Evolutionary conservation across 35 echinoderm and acorn worm species (phyloP).

Genomic region (Heliocidaris erythrogramma): DNA sequence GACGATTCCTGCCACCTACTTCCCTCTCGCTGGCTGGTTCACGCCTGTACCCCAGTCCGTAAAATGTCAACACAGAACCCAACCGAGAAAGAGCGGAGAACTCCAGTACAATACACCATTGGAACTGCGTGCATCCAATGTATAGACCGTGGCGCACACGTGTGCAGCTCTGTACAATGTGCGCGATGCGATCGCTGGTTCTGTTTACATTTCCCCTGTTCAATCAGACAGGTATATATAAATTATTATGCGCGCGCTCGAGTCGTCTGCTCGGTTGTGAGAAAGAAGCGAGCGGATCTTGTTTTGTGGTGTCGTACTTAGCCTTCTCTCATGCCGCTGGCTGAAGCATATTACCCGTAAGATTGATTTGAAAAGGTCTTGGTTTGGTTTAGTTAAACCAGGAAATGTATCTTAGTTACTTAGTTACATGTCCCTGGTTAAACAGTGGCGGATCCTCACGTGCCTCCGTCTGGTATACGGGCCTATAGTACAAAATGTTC

Average conservation of each 20-base stretch:
- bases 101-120: background rate
- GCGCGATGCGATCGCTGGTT: background rate
- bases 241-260: background rate
- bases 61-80: slow-evolving; percentile 1
- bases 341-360: background rate
- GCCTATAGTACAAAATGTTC: no score
- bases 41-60: background rate
- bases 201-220: background rate
- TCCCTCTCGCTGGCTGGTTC: background rate
- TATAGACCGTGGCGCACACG: background rate
- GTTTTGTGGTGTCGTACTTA: background rate
- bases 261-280: background rate
- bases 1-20: background rate
- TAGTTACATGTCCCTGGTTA: no score
- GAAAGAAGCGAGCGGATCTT: background rate
- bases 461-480: no score
- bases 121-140: background rate
- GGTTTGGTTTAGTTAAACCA: no score
- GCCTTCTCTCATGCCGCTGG: background rate
- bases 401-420: no score
- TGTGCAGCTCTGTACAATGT: background rate
- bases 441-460: no score
- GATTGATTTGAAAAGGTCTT: no score
- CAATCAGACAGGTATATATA: background rate
- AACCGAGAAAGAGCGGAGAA: background rate